phyloP scores from a whole-genome alignment of 2,888 invertebrate genomes.

The Dascillus cervinus region DNA sequence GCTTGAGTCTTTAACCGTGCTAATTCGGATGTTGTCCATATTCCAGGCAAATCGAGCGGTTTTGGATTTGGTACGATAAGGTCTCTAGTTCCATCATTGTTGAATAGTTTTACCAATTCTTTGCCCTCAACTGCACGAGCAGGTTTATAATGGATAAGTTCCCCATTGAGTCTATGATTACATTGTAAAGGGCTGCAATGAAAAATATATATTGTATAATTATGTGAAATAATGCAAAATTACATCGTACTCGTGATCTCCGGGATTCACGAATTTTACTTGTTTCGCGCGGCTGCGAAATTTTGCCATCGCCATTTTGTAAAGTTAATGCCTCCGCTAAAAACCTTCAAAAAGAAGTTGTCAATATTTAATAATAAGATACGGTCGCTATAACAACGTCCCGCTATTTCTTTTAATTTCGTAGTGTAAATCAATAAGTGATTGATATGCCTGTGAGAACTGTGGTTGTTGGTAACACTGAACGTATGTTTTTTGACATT shows the following conservation, averaged over 20 bases:
- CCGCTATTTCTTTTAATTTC: too few relatives aligned
- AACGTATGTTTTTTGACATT: constrained; percentile 15
- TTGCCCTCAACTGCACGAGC: constrained; percentile 29
- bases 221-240: too few relatives aligned
- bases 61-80: constrained; percentile 47
- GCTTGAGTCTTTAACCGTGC: constrained; percentile 53
- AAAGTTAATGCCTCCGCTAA: too few relatives aligned
- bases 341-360: too few relatives aligned
- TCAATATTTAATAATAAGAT: too few relatives aligned
- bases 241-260: constrained; percentile 14
- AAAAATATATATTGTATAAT: too few relatives aligned
- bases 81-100: constrained; percentile 39
- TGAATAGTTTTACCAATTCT: constrained; percentile 22
- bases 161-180: constrained; percentile 31
- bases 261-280: constrained; percentile 4
- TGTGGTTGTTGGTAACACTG: too few relatives aligned
- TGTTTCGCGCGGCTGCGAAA: constrained; percentile 8
- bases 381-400: too few relatives aligned
- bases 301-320: constrained; percentile 10
- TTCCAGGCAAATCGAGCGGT: constrained; percentile 50
- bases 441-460: too few relatives aligned
- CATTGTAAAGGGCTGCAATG: constrained; percentile 28
- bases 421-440: too few relatives aligned
- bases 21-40: constrained; percentile 54
- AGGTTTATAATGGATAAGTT: constrained; percentile 34